Percentiles rank a stretch among this genome's conserved stretches.
phyloP scores from a whole-genome alignment of 1,140 invertebrate species.

The Papilio polytes region DNA sequence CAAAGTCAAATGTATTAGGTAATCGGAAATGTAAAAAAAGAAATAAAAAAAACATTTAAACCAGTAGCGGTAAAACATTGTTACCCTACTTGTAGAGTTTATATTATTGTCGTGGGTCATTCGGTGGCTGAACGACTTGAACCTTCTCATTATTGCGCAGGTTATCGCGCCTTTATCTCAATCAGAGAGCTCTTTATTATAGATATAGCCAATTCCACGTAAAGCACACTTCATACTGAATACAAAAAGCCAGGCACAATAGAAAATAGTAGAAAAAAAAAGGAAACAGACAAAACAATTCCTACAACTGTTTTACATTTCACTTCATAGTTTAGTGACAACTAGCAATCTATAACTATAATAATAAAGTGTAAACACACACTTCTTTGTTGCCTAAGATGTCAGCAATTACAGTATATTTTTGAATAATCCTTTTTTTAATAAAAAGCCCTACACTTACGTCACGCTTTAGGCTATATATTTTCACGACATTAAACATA shows the following conservation, averaged over 20 bases:
- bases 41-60: neutral
- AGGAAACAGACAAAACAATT: neutral
- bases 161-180: slow-evolving; percentile 37
- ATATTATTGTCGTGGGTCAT: slow-evolving; percentile 35
- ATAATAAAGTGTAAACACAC: no score
- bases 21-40: no score
- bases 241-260: neutral
- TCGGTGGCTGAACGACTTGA: slow-evolving; percentile 38
- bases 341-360: no score
- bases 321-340: no score
- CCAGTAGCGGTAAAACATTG: neutral
- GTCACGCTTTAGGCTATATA: no score
- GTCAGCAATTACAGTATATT: no score
- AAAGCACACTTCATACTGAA: neutral
- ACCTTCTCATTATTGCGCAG: slow-evolving; percentile 37
- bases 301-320: no score
- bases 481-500: no score
- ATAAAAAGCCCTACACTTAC: no score
- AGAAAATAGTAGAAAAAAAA: neutral
- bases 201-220: slow-evolving; percentile 30
- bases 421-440: no score
- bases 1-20: no score
- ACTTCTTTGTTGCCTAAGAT: no score
- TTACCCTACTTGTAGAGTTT: slow-evolving; percentile 27
- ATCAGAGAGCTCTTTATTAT: slow-evolving; percentile 39